These are phyloP conservation scores for Emydocephalus ijimae DNA, from an alignment of 2,113 vertebrate species.

Conservation along the genomic window DNA sequence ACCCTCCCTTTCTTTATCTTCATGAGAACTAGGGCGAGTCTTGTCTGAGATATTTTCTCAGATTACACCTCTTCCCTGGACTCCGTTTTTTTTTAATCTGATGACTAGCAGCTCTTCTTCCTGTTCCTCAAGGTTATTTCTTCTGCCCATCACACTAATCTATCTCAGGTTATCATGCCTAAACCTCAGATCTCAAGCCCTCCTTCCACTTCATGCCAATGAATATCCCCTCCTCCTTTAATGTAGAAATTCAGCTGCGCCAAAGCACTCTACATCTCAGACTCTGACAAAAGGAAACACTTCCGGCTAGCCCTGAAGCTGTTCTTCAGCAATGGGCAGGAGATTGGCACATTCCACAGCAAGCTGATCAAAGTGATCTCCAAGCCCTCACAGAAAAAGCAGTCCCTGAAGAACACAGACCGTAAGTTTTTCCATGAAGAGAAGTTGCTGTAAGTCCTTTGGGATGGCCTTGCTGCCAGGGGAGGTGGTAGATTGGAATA, in stretches of 20 bases:
- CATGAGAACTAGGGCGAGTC: neutral
- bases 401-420: slow-evolving; percentile 95
- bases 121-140: neutral
- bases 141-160: neutral
- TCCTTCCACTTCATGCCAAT: neutral
- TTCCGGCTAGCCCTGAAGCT: slow-evolving; percentile 86
- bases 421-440: slow-evolving; percentile 69
- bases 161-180: neutral
- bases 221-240: neutral
- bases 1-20: neutral
- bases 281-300: slow-evolving; percentile 92
- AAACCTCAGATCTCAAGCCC: neutral
- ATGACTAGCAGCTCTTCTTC: neutral
- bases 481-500: neutral
- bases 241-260: slow-evolving; percentile 84
- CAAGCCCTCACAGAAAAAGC: slow-evolving; percentile 96
- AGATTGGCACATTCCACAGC: slow-evolving; percentile 91
- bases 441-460: neutral
- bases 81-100: neutral
- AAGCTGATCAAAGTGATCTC: slow-evolving; percentile 95
- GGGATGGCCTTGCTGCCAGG: neutral
- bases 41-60: neutral
- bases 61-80: neutral
- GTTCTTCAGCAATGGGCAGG: slow-evolving; percentile 81
- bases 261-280: slow-evolving; percentile 92